A percentile compares a stretch with the other conserved stretches of the same genome.
Evolutionary conservation across 2,888 invertebrate genomes (phyloP).

Genomic region (Lepeophtheirus nordmannii): DNA sequence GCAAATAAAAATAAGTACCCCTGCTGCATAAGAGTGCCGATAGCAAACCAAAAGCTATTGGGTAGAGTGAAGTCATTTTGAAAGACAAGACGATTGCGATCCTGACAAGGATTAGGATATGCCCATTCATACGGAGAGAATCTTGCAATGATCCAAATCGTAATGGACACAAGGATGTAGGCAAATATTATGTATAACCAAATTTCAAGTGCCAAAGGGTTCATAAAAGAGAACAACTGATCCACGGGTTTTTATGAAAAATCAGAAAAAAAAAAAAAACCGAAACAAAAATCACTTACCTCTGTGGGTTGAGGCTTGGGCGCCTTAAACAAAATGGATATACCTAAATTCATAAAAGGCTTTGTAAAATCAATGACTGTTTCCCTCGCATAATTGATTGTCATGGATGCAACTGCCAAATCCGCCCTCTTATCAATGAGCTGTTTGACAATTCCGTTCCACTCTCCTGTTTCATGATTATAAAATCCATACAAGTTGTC

Average conservation of each 20-base stretch:
- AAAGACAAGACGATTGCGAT: constrained; percentile 29
- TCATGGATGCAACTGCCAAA: constrained; percentile 71
- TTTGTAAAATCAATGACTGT: constrained; percentile 92
- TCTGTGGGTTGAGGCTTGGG: constrained; percentile 17
- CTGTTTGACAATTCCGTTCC: constrained; percentile 54
- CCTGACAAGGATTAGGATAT: constrained; percentile 33
- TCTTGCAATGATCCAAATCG: constrained; percentile 61
- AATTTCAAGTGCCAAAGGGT: constrained; percentile 66
- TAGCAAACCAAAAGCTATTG: constrained; percentile 43
- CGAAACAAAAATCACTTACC: neutral
- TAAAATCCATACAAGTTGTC: constrained; percentile 51
- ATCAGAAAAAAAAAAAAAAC: neutral
- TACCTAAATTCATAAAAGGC: constrained; percentile 94
- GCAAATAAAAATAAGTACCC: no score
- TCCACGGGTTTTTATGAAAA: constrained; percentile 29
- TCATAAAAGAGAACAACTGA: constrained; percentile 67
- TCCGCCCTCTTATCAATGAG: constrained; percentile 69
- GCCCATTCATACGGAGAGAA: constrained; percentile 53
- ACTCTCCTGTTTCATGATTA: constrained; percentile 44
- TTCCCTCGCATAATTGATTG: constrained; percentile 76
- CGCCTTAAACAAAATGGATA: constrained; percentile 85
- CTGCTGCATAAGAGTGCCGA: constrained; percentile 45
- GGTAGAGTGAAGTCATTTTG: constrained; percentile 42
- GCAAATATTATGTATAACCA: constrained; percentile 67
- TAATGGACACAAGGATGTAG: constrained; percentile 58